Base-by-base conservation (phyloP, 2,888 invertebrate genomes). In the Ophioninae sp. region DNA sequence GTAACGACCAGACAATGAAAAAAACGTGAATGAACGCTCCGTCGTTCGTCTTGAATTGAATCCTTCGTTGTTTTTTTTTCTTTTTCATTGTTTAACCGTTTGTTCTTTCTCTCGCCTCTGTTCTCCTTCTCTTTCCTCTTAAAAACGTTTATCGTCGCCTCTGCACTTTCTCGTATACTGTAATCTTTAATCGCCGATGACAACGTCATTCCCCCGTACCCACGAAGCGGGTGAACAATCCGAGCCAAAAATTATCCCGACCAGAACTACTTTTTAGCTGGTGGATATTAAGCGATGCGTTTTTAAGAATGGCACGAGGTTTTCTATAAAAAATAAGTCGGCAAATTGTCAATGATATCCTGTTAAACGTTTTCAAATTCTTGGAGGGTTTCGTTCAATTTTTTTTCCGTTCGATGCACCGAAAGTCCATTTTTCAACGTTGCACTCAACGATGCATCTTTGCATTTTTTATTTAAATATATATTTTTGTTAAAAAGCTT, bases 11-110 rank as follows among this genome's bases (percentile, higher is more conserved):
- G 64, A 61, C 59, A 77, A 64, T 81, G 56, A 70, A 83, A 84
- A 79, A 82, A 79, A 64, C 81, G 57, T 84, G 84, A 82, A 82
- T 84, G 79, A 79, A 76, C 76, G 62, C 68, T 84, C 79, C 73
- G 79, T 79, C 75, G 57, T 65, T 59, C 6, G 65, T 44, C 68
- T 76, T 79, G 70, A 76, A 73, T 72, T 62, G 39, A 57, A 75
- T 20, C 65, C 65, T 57, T 50, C 17, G 30, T 30, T 30, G 30
- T 30, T 30, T 30, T 30, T 30, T 30, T 30, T 30, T 30, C 30
- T 30, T 30, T 39, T 56, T 81, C 70, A 70, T 81, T 65, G 23
- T 21, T 20, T 41, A 30, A 41, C 50, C 50, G 44, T 50, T 17
- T 23, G 23, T 56, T 44, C 69, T 56, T 30, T 56, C 6, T 44